These are phyloP conservation scores for Glaucomys volans DNA, from an alignment of 2,113 vertebrate genomes.

Conservation along the genomic window DNA sequence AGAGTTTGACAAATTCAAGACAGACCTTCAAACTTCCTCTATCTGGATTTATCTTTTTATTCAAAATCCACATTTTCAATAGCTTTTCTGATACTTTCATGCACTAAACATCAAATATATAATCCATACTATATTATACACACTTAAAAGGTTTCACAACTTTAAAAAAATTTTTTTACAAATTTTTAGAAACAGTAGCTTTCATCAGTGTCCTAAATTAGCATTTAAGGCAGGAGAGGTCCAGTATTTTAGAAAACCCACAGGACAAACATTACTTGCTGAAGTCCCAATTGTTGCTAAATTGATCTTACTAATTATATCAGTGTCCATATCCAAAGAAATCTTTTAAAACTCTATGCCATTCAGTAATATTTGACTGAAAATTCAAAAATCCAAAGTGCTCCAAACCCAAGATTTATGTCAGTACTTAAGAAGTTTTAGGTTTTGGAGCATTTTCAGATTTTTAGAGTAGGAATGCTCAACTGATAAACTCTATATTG, in stretches of 20 bases:
- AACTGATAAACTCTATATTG: not conserved
- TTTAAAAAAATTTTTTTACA: conserved; percentile 8
- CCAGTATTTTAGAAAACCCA: conserved; percentile 16
- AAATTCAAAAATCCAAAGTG: not conserved
- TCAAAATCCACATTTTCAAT: conserved; percentile 13
- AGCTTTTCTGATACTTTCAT: conserved; percentile 24
- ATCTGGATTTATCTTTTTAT: conserved; percentile 36
- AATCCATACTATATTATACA: not conserved
- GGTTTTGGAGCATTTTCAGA: not conserved
- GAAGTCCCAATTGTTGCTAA: not conserved
- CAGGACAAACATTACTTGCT: not conserved
- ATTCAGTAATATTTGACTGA: not conserved
- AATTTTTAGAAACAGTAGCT: not conserved
- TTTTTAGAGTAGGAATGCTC: not conserved
- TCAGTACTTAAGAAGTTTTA: not conserved
- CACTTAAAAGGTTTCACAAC: not conserved
- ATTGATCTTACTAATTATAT: not conserved
- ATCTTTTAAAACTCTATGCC: not conserved
- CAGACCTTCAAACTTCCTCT: not conserved
- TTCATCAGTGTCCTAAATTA: conserved; percentile 16
- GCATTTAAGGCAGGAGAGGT: not conserved
- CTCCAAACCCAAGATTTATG: not conserved
- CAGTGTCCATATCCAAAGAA: conserved; percentile 8
- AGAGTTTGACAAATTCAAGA: not conserved
- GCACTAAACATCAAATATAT: conserved; percentile 25